Conservation (phyloP, 2,888 invertebrate genomes). For the Amiota minor region DNA sequence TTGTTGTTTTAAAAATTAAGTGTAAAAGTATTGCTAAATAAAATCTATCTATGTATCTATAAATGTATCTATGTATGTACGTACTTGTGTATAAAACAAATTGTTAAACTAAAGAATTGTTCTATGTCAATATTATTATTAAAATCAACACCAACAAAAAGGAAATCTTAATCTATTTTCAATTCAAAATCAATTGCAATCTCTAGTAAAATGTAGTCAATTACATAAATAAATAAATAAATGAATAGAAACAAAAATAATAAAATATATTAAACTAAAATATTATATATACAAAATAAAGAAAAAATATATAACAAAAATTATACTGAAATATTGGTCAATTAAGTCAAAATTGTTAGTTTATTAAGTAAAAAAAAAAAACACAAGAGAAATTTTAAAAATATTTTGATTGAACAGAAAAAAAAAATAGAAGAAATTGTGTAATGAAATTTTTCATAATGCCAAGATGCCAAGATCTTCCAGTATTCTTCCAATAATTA, state of each 20-base stretch:
- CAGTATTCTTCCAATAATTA: too few species aligned
- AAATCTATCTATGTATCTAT: slow-evolving; percentile 26
- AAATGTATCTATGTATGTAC: slow-evolving; percentile 26
- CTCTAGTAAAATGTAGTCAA: slow-evolving; percentile 62
- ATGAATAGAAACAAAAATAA: not conserved
- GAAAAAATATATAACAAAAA: slow-evolving; percentile 33
- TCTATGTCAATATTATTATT: not conserved
- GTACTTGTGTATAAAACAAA: slow-evolving; percentile 40
- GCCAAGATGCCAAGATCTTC: too few species aligned
- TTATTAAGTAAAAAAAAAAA: not conserved
- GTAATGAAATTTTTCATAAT: too few species aligned
- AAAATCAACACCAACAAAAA: slow-evolving; percentile 43
- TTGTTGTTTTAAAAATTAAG: slow-evolving; percentile 29
- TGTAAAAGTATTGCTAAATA: slow-evolving; percentile 45
- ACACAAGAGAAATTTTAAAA: not conserved
- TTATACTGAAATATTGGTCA: slow-evolving; percentile 50
- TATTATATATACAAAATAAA: not conserved
- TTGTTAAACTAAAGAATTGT: slow-evolving; percentile 29
- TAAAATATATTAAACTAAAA: not conserved
- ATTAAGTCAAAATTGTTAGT: slow-evolving; percentile 44
- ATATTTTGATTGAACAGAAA: not conserved
- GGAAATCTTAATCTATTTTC: slow-evolving; percentile 36
- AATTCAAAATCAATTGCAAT: slow-evolving; percentile 43
- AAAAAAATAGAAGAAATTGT: not conserved
- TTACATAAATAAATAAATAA: slow-evolving; percentile 43